Evolutionary conservation across 2,113 vertebrate species (phyloP).

Genomic region (Marmota monax): DNA sequence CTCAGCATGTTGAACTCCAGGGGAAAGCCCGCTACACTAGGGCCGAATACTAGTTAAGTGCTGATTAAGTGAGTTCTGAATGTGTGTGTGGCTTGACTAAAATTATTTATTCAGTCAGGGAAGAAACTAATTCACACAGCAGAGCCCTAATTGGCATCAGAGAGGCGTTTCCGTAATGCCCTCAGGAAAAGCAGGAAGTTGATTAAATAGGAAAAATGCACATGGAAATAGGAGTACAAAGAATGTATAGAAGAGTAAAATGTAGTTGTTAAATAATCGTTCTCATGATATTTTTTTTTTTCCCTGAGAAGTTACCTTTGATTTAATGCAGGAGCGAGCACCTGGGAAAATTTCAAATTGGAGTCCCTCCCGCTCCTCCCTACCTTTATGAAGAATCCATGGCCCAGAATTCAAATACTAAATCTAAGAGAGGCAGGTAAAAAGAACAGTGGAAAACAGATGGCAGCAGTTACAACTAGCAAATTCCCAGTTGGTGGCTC

Average conservation of each 20-base stretch:
- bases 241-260: slow-evolving; percentile 75
- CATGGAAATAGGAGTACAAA: slow-evolving; percentile 70
- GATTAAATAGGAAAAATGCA: slow-evolving; percentile 76
- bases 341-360: slow-evolving; percentile 78
- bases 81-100: slow-evolving; percentile 65
- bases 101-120: slow-evolving; percentile 82
- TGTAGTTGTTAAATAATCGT: slow-evolving; percentile 79
- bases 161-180: slow-evolving; percentile 74
- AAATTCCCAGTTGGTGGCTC: slow-evolving; percentile 90
- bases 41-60: slow-evolving; percentile 54
- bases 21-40: neutral
- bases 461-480: slow-evolving; percentile 90
- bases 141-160: slow-evolving; percentile 80
- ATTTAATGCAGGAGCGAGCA: slow-evolving; percentile 82
- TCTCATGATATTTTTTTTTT: slow-evolving; percentile 47
- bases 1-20: slow-evolving; percentile 29
- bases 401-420: slow-evolving; percentile 84
- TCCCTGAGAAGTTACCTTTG: slow-evolving; percentile 69
- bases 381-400: slow-evolving; percentile 54
- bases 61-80: slow-evolving; percentile 74
- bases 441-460: slow-evolving; percentile 92
- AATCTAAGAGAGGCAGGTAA: slow-evolving; percentile 86
- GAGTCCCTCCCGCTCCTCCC: slow-evolving; percentile 65
- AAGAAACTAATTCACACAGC: slow-evolving; percentile 75
- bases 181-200: slow-evolving; percentile 72